phyloP scores from a whole-genome alignment of 2,797 vertebrate species.

The Lemur catta region DNA sequence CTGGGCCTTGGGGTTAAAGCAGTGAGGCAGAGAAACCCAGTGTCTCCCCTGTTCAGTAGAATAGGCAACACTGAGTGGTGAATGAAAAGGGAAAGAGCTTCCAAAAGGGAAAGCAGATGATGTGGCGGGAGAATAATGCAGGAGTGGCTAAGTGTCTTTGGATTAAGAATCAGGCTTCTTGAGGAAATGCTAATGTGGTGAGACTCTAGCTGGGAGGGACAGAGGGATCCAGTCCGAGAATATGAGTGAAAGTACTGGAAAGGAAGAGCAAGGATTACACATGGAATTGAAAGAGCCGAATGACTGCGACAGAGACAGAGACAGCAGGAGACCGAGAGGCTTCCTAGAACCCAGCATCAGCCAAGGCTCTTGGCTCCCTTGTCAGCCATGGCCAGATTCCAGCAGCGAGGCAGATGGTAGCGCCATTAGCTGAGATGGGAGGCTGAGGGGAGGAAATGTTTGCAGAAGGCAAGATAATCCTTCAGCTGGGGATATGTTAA shows the following conservation, averaged over 20 bases:
- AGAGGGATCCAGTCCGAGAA: neutral
- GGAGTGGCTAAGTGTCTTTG: neutral
- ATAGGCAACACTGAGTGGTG: no score
- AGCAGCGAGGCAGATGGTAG: neutral
- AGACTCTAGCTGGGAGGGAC: neutral
- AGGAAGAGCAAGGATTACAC: neutral
- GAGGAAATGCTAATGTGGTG: neutral
- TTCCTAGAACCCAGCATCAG: accelerated
- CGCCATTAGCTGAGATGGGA: neutral
- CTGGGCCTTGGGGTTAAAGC: neutral
- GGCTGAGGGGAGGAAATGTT: neutral
- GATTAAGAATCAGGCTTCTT: neutral
- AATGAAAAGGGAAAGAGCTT: neutral
- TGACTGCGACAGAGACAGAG: neutral
- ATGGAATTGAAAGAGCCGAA: neutral
- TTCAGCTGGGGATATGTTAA: neutral
- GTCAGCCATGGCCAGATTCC: neutral
- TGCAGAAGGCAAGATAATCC: neutral
- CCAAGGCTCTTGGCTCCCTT: neutral
- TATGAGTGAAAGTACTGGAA: neutral
- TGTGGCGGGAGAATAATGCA: no score
- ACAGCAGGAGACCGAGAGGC: neutral
- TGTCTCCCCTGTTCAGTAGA: neutral
- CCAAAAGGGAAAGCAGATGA: neutral
- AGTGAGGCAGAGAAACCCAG: neutral